These are phyloP conservation scores for Stomorhina lunata DNA, from an alignment of 2,888 invertebrate species.

Conservation along the genomic window DNA sequence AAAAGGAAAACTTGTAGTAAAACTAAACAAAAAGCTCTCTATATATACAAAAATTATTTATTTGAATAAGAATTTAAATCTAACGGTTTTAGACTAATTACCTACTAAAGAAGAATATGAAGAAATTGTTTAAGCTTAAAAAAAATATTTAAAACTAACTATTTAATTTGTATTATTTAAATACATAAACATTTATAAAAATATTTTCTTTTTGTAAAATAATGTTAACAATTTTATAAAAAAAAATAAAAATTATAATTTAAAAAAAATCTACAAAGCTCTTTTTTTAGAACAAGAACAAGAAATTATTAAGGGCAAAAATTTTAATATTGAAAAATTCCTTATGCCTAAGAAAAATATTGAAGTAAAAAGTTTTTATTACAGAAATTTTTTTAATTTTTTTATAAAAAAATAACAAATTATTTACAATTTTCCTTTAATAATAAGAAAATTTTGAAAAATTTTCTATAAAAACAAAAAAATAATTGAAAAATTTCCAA, in stretches of 20 bases:
- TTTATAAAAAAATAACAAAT: no score
- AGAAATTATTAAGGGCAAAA: no score
- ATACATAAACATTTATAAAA: not conserved
- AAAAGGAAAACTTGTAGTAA: slow-evolving; percentile 15
- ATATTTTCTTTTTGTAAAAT: slow-evolving; percentile 33
- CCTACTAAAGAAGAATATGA: not conserved
- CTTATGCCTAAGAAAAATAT: no score
- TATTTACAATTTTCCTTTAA: no score
- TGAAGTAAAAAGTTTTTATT: no score
- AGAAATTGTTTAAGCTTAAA: slow-evolving; percentile 36
- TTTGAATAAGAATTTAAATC: slow-evolving; percentile 27
- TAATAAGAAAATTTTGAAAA: no score
- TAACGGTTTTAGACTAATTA: slow-evolving; percentile 55
- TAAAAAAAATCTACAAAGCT: no score
- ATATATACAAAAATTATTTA: not conserved
- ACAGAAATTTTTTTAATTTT: no score
- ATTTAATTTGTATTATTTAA: slow-evolving; percentile 24
- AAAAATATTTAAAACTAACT: not conserved
- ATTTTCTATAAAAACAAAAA: no score
- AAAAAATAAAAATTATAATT: slow-evolving; percentile 23
- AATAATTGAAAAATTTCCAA: no score
- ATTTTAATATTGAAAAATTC: no score
- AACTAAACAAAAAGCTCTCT: slow-evolving; percentile 8
- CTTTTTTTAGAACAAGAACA: no score
- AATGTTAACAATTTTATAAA: slow-evolving; percentile 46